Conservation (phyloP, 1,140 invertebrate genomes). For the Aphelenchoides besseyi region DNA sequence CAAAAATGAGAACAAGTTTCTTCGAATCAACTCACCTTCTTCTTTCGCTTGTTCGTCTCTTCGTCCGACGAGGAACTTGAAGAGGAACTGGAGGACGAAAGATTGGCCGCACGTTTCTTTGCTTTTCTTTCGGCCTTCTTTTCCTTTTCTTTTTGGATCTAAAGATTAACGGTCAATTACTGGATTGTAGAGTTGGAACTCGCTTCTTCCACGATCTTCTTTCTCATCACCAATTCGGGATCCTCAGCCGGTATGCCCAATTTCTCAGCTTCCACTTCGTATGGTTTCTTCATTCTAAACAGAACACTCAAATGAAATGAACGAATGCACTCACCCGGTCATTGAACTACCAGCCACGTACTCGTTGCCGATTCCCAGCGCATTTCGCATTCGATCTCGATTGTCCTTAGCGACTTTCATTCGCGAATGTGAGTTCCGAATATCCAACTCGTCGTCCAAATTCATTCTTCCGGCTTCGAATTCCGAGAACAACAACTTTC, state of each 20-base stretch:
- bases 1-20: not conserved
- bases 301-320: not conserved
- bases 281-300: slow-evolving; percentile 49
- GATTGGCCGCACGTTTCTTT: slow-evolving; percentile 13
- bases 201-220: slow-evolving; percentile 38
- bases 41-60: slow-evolving; percentile 20
- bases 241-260: slow-evolving; percentile 32
- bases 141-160: slow-evolving; percentile 29
- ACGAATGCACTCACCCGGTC: slow-evolving; percentile 11
- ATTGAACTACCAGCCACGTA: slow-evolving; percentile 56
- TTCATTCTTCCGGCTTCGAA: slow-evolving; percentile 65
- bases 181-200: not conserved
- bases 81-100: slow-evolving; percentile 35
- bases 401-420: slow-evolving; percentile 46
- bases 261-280: slow-evolving; percentile 24
- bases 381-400: slow-evolving; percentile 47
- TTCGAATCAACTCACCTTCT: slow-evolving; percentile 22
- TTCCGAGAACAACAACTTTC: slow-evolving; percentile 74
- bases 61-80: slow-evolving; percentile 35
- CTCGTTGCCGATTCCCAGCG: slow-evolving; percentile 50
- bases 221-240: slow-evolving; percentile 31
- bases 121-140: slow-evolving; percentile 38
- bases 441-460: slow-evolving; percentile 53
- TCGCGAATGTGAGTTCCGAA: slow-evolving; percentile 50
- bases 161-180: not conserved